Conservation (phyloP, 2,888 invertebrate genomes). For the Cantharis rustica region DNA sequence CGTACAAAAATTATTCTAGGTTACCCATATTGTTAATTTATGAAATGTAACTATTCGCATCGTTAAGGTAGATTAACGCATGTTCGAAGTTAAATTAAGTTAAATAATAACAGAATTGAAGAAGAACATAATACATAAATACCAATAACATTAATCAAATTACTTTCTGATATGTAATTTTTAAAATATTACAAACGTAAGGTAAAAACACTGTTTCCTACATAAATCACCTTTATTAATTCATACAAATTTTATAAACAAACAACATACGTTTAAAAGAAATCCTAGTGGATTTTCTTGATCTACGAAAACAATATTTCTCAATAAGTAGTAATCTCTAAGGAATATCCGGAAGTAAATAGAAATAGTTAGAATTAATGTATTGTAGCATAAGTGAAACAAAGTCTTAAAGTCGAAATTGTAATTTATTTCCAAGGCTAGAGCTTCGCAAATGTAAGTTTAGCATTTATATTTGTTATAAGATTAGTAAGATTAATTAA, state of each 20-base stretch:
- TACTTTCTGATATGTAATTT: background rate
- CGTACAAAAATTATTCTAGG: too few species aligned
- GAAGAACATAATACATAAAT: too few species aligned
- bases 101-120: too few species aligned
- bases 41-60: too few species aligned
- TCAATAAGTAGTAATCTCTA: slow-evolving; percentile 34
- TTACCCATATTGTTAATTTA: too few species aligned
- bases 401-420: slow-evolving; percentile 7
- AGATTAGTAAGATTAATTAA: background rate
- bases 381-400: slow-evolving; percentile 17
- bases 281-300: slow-evolving; percentile 20
- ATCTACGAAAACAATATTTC: slow-evolving; percentile 31
- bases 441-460: background rate
- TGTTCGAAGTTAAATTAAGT: too few species aligned
- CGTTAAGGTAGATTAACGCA: too few species aligned
- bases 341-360: slow-evolving; percentile 30
- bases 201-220: background rate
- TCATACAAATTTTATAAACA: background rate
- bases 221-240: background rate
- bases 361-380: slow-evolving; percentile 28
- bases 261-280: slow-evolving; percentile 15
- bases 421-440: slow-evolving; percentile 13
- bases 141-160: background rate
- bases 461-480: background rate
- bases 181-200: background rate